Percentiles rank a stretch among this genome's conserved stretches.
Evolutionary conservation across 2,888 invertebrate genomes (phyloP).

Genomic region (Panorpa germanica): DNA sequence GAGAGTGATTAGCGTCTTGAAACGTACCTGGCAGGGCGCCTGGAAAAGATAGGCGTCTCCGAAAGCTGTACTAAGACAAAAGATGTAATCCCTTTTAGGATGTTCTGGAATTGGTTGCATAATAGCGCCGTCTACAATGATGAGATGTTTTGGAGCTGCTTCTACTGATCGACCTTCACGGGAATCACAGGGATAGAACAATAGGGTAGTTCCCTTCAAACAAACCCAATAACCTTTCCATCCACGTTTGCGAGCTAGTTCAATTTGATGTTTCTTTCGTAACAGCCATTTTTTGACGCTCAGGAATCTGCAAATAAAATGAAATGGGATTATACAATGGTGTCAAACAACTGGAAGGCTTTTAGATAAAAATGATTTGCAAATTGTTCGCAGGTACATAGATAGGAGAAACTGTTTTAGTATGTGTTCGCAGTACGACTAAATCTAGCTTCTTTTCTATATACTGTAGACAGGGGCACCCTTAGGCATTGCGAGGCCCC

Average conservation of each 20-base stretch:
- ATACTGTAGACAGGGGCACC: neutral
- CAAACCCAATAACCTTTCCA: slow-evolving; percentile 99
- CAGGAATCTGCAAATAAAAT: slow-evolving; percentile 53
- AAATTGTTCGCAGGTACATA: too few relatives aligned
- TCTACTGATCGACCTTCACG: slow-evolving; percentile 80
- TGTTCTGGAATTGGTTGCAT: slow-evolving; percentile 99
- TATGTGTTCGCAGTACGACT: too few relatives aligned
- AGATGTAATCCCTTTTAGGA: slow-evolving; percentile 93
- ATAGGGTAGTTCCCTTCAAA: slow-evolving; percentile 86
- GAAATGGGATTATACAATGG: too few relatives aligned
- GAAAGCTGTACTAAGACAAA: slow-evolving; percentile 94
- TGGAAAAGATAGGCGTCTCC: slow-evolving; percentile 96
- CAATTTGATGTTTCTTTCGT: slow-evolving; percentile 91
- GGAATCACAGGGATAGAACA: slow-evolving; percentile 91
- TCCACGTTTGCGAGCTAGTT: slow-evolving; percentile 84
- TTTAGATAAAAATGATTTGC: too few relatives aligned
- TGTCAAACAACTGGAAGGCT: too few relatives aligned
- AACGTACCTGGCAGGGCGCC: slow-evolving; percentile 60
- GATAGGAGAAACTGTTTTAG: too few relatives aligned
- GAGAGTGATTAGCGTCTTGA: too few relatives aligned
- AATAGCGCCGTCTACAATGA: slow-evolving; percentile 91
- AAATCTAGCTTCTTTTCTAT: too few relatives aligned
- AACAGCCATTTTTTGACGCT: slow-evolving; percentile 97
- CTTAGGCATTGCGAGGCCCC: too few relatives aligned
- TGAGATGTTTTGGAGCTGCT: slow-evolving; percentile 85